Evolutionary conservation across 1,140 invertebrate genomes (phyloP), one percentile per base, ranked within the genome.

Genomic region (Pogonomyrmex californicus): DNA sequence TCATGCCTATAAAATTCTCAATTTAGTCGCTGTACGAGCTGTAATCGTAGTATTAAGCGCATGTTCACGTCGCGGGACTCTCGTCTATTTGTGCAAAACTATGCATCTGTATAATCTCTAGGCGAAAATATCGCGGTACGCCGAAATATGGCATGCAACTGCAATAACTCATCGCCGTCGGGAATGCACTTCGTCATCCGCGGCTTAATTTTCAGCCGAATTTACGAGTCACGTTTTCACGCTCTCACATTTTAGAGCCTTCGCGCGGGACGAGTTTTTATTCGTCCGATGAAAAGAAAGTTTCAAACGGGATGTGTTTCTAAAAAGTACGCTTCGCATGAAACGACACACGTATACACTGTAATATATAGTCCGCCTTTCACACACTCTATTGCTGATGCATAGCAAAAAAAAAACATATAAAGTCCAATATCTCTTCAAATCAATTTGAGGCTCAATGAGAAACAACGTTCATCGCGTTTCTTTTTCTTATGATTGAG

Each of bases 181-280:
- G 44, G 41, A 75, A 83, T 82, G 68, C n/a, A 62, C 68, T 60
- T 83, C 79, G 66, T 82, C 79, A 73, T 73, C 17, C 17, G 44
- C 68, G 54, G 30, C 77, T 83, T 83, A 83, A 83, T 83, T 83
- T 82, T 73, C 54, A n/a, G 17, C 12, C 68, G 41, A 75, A 82
- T 82, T 83, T 75, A 83, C 68, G 54, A 82, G 79, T 82, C 79
- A 82, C 56, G 68, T 83, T 83, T 83, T 83, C 70, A 75, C 41
- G 68, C 68, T 83, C 68, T 83, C 68, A 58, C 68, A 30, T 83
- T 83, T 70, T 73, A 71, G 7, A 60, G 30, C 41, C 41, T 60
- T 60, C 54, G 54, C 3, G n/a, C 78, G 41, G 4, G 41, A 62
- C 68, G 30, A 60, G 68, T 75, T 83, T 81, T 83, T 83, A 60